These are phyloP conservation scores for Spilosoma lubricipeda DNA, from an alignment of 2,888 invertebrate genomes.

Conservation along the genomic window DNA sequence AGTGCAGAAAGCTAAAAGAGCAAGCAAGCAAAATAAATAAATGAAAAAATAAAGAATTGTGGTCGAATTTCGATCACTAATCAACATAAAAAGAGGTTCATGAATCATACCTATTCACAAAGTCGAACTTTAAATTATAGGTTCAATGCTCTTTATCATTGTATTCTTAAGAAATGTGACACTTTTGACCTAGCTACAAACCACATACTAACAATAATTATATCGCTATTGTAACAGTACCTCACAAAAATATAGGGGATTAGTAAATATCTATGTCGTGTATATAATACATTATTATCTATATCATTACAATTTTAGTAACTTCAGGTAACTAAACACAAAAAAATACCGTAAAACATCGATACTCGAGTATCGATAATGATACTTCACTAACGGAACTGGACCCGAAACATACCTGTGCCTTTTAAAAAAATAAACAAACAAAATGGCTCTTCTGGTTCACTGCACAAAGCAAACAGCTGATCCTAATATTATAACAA, in stretches of 20 bases:
- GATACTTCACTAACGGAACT: conserved; percentile 48
- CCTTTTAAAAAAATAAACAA: conserved; percentile 39
- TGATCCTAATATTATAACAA: conserved; percentile 37
- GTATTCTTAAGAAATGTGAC: neutral
- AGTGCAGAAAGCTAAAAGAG: too few species aligned
- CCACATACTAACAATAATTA: neutral
- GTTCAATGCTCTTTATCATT: conserved; percentile 4
- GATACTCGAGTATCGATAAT: conserved; percentile 31
- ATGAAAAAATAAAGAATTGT: too few species aligned
- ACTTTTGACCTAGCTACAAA: neutral
- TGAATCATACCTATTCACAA: neutral
- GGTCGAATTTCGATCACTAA: too few species aligned
- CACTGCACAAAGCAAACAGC: conserved; percentile 38
- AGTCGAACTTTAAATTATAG: neutral
- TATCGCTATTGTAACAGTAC: neutral
- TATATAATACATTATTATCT: conserved; percentile 8
- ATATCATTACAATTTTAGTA: conserved; percentile 14
- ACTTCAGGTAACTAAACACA: conserved; percentile 13
- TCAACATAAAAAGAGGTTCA: neutral
- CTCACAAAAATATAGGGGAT: conserved; percentile 2
- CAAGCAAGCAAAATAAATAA: too few species aligned
- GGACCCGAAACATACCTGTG: conserved; percentile 40
- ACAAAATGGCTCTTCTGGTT: conserved; percentile 32
- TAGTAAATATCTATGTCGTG: neutral
- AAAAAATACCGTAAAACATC: conserved; percentile 28